Percentiles rank a stretch among this genome's conserved stretches.
Conservation (phyloP, 2,113 vertebrate species). For the Calyptomena viridis region DNA sequence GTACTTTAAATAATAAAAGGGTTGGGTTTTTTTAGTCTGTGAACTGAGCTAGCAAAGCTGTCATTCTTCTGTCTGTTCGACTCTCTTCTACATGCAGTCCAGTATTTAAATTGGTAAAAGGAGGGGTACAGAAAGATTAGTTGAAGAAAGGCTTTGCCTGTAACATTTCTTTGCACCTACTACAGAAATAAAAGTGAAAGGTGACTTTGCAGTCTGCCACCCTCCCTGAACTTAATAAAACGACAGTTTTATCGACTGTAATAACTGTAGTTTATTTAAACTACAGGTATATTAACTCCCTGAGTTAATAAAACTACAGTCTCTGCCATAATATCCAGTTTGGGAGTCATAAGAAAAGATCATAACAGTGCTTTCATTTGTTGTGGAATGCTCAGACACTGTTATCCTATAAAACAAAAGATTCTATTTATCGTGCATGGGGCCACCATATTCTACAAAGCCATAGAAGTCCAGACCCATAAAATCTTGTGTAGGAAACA, state of each 20-base stretch:
- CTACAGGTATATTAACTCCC: neutral
- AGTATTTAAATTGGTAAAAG: neutral
- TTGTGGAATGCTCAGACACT: neutral
- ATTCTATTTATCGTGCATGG: neutral
- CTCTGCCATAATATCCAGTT: neutral
- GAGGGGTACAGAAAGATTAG: neutral
- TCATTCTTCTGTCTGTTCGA: neutral
- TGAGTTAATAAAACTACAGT: neutral
- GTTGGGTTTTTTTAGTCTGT: neutral
- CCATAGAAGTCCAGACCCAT: neutral
- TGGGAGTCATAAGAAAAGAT: neutral
- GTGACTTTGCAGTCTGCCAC: neutral
- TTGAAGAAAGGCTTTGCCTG: neutral
- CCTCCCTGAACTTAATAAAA: neutral
- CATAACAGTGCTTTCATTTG: neutral
- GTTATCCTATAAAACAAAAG: neutral
- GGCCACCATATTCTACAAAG: neutral
- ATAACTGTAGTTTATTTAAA: neutral
- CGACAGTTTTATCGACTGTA: neutral
- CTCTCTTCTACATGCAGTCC: neutral
- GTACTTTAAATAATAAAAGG: neutral
- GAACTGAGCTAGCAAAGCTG: neutral
- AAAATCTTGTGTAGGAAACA: neutral
- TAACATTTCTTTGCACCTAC: neutral
- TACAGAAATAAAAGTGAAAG: neutral